A percentile compares a stretch with the other conserved stretches of the same genome.
Conservation (phyloP, 2,113 vertebrate genomes). For the Lampris incognitus region DNA sequence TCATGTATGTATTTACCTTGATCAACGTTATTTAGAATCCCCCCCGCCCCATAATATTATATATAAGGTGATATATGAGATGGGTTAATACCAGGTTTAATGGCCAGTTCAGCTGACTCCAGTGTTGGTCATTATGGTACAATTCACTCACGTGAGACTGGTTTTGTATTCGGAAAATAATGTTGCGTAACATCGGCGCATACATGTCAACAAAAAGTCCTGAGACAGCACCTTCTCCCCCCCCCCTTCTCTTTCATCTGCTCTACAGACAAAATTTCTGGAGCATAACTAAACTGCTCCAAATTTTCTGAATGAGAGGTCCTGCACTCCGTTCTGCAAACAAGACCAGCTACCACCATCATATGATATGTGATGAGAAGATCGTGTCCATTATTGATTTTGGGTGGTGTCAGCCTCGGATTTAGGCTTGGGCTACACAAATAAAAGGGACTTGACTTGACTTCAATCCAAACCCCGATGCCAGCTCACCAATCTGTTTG, state of each 20-base stretch:
- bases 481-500: conserved; percentile 59
- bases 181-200: background rate
- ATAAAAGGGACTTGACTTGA: too few species aligned
- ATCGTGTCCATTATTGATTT: conserved; percentile 57
- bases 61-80: conserved; percentile 31
- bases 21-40: background rate
- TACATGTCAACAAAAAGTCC: background rate
- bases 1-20: conserved; percentile 55
- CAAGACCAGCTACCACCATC: conserved; percentile 46
- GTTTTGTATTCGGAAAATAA: background rate
- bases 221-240: conserved; percentile 26
- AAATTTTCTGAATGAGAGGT: conserved; percentile 55
- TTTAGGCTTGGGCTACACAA: conserved; percentile 31
- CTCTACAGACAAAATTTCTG: conserved; percentile 41
- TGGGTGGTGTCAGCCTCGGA: conserved; percentile 38
- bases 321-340: conserved; percentile 32
- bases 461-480: conserved; percentile 47
- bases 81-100: conserved; percentile 36
- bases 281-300: conserved; percentile 41
- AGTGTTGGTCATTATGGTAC: background rate
- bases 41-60: background rate
- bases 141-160: background rate
- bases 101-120: conserved; percentile 5
- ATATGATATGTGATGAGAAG: conserved; percentile 61
- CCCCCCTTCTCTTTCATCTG: conserved; percentile 12